Evolutionary conservation across 2,888 invertebrate genomes (phyloP).

Genomic region (Cosmia trapezina): DNA sequence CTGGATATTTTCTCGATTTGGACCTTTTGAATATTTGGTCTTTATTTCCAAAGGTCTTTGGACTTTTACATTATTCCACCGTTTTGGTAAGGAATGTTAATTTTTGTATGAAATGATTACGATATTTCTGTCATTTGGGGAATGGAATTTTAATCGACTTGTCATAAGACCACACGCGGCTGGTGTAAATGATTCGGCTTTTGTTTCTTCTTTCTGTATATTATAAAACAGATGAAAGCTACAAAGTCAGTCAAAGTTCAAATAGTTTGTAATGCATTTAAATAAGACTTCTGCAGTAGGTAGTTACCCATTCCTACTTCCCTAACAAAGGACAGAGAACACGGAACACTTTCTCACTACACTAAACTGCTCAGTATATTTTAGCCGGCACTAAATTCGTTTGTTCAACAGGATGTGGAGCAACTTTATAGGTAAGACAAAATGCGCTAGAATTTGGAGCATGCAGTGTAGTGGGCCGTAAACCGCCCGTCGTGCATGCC

Average conservation of each 20-base stretch:
- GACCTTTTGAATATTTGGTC: conserved; percentile 11
- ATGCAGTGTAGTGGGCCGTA: conserved; percentile 68
- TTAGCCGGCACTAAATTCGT: conserved; percentile 44
- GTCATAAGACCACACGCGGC: not conserved
- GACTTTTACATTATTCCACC: conserved; percentile 9
- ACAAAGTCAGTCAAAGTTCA: not conserved
- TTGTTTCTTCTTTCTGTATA: not conserved
- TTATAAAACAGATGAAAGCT: not conserved
- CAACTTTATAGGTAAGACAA: conserved; percentile 63
- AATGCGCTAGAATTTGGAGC: conserved; percentile 68
- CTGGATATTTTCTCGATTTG: conserved; percentile 6
- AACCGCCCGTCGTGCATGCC: conserved; percentile 60
- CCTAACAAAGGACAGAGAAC: conserved; percentile 21
- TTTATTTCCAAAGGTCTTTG: conserved; percentile 25
- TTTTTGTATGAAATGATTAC: conserved; percentile 26
- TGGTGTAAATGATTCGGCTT: conserved; percentile 7
- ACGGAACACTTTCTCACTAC: conserved; percentile 34
- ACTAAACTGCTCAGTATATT: conserved; percentile 48
- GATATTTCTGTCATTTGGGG: conserved; percentile 22
- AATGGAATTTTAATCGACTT: conserved; percentile 34
- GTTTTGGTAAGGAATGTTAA: conserved; percentile 32
- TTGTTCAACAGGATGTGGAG: conserved; percentile 62
- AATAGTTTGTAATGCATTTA: not conserved
- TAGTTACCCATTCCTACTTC: conserved; percentile 6
- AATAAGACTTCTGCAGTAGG: not conserved